Base-by-base conservation (phyloP, 2,888 invertebrate genomes). In the Opisthograptis luteolata region DNA sequence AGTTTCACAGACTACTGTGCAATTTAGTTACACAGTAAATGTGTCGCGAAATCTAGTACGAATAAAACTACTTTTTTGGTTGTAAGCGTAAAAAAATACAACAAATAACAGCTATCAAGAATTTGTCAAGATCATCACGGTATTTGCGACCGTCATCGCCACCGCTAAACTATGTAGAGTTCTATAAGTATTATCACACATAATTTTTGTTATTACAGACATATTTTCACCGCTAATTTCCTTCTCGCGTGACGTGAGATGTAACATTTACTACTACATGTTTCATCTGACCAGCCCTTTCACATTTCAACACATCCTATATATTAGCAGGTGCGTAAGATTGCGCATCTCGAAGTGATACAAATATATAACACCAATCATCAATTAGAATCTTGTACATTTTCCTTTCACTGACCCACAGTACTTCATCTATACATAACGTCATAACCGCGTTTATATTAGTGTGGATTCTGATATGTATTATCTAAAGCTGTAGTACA, bases 321-420 rank as follows among this genome's bases (percentile, higher is more conserved):
- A 47, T 28, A 39, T 19, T 5, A 43, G 50, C 71, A 74, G 72
- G 71, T 74, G 73, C 60, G 66, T 53, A 53, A 32, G 65, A 71
- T 73, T 74, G 68, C 76, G 71, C 79, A 71, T 76, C 72, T 60
- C 75, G 70, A 66, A 84, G 72, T 86, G 82, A 82, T 86, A 84
- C 77, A 76, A 82, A 85, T 86, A 79, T 28, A 43, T 41, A 12
- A 47, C 32, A 49, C 36, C 22, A 41, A 22, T 58, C 47, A 60
- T 68, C 79, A 81, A 84, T 85, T 84, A 83, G 58, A 62, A 57
- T 62, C 61, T 60, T 62, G 67, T 60, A 70, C 66, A 62, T 58
- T 59, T 70, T 70, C 84, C 87, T 86, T 87, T 87, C 87, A 87
- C 87, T 66, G 45, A 24, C 49, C 56, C 25, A 28, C 46, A 39